Evolutionary conservation across 2,797 vertebrate species (phyloP), one percentile per base, ranked within the genome.

Genomic region (Echiichthys vipera): DNA sequence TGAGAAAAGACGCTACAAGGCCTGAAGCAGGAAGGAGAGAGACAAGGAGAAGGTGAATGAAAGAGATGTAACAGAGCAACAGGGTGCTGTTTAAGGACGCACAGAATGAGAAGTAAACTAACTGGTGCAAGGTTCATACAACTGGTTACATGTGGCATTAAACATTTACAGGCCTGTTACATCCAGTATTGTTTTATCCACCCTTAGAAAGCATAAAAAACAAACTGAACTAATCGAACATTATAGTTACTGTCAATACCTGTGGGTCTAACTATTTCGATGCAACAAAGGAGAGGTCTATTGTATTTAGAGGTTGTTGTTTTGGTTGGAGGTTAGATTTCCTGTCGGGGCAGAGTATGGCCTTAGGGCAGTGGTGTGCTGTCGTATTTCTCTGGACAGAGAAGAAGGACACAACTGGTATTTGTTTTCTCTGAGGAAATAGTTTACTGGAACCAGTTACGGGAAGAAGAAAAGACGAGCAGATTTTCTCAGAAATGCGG

Each of bases 321-420:
- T 90, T 88, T 85, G 78, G 85, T 87, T 78, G 81, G 83, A 89
- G 85, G 90, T 90, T 91, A 90, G 88, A 90, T 90, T 92, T 93
- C 92, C 89, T 91, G 89, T 70, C 62, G 61, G 86, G 79, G 54
- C 75, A 83, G 78, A 87, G 83, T 62, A 10, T 68, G 67, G 87
- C 92, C 91, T 68, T 2, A 34, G 88, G 92, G 85, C 85, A 66
- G 71, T 69, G 74, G 65, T 76, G 88, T 88, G 85, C 90, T 71
- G 85, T 68, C 84, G 71, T 88, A 54, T 85, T 88, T 84, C 74
- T 88, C 76, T 90, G 91, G 91, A 89, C 78, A 43, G 84, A 85
- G 85, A 88, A 87, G 83, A 89, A 89, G 89, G 80, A 68, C 85
- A 91, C 76, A 83, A 91, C 84, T 92, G 90, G 71, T 89, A 77